Evolutionary conservation across 2,797 vertebrate genomes (phyloP).

Genomic region (Melopsittacus undulatus): DNA sequence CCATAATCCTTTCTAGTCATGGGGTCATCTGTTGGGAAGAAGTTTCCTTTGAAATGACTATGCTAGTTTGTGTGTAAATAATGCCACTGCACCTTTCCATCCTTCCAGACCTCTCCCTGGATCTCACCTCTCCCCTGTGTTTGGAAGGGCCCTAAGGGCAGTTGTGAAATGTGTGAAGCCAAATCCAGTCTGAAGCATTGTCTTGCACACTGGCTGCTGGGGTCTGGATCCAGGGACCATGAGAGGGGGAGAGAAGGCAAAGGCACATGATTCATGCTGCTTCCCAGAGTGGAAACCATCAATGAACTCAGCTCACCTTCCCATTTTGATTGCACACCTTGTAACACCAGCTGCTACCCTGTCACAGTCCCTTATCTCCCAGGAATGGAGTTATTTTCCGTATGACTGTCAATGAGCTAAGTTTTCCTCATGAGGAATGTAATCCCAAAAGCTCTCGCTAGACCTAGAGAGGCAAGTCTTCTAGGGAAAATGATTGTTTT

Average conservation of each 20-base stretch:
- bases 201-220: background rate
- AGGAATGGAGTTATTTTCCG: background rate
- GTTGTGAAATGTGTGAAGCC: background rate
- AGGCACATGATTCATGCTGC: background rate
- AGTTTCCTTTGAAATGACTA: background rate
- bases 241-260: background rate
- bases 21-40: constrained; percentile 3
- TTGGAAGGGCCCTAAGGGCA: background rate
- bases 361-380: background rate
- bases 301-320: background rate
- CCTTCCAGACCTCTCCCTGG: background rate
- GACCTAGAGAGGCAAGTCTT: background rate
- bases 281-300: background rate
- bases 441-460: background rate
- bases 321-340: background rate
- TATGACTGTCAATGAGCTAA: background rate
- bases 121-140: background rate
- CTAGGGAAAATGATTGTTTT: background rate
- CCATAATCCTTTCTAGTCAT: background rate
- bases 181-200: background rate
- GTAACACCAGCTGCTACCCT: background rate
- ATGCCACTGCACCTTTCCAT: background rate
- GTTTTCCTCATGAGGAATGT: background rate
- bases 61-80: constrained; percentile 64
- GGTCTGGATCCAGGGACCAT: background rate